These are phyloP conservation scores for Cyaniris semiargus DNA, from an alignment of 2,888 invertebrate genomes.

Conservation along the genomic window DNA sequence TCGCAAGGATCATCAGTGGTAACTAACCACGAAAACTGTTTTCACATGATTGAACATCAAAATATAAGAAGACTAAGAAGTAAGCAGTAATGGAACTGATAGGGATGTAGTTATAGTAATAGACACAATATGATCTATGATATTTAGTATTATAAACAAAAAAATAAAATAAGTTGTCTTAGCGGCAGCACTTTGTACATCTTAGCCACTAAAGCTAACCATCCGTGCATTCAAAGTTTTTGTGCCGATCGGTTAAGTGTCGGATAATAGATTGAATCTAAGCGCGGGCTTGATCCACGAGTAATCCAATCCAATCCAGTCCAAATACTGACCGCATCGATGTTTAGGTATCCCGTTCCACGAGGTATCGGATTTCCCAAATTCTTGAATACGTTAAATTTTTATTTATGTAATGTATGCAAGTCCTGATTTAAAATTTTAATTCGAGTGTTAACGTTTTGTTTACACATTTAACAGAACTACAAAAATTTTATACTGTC, in stretches of 20 bases:
- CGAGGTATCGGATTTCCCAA: slow-evolving; percentile 19
- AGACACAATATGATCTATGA: too few species aligned
- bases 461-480: not conserved
- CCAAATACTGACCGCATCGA: slow-evolving; percentile 25
- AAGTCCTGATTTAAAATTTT: slow-evolving; percentile 15
- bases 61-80: too few species aligned
- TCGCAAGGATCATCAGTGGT: too few species aligned
- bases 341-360: slow-evolving; percentile 11
- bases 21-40: too few species aligned
- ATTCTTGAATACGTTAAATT: slow-evolving; percentile 24
- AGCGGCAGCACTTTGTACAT: not conserved
- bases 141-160: not conserved
- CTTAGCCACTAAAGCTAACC: slow-evolving; percentile 1
- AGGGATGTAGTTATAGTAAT: too few species aligned
- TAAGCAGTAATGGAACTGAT: too few species aligned
- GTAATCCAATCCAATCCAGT: slow-evolving; percentile 23
- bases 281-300: slow-evolving; percentile 28
- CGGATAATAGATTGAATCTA: slow-evolving; percentile 24
- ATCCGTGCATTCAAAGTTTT: slow-evolving; percentile 5
- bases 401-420: slow-evolving; percentile 30
- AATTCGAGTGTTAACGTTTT: slow-evolving; percentile 16
- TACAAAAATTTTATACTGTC: not conserved
- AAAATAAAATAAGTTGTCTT: not conserved
- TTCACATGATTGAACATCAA: too few species aligned
- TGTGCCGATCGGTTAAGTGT: slow-evolving; percentile 13